These are phyloP conservation scores for Hydrozoanthus gracilis DNA, from an alignment of 92 coral and sea anemone genomes.

Conservation along the genomic window DNA sequence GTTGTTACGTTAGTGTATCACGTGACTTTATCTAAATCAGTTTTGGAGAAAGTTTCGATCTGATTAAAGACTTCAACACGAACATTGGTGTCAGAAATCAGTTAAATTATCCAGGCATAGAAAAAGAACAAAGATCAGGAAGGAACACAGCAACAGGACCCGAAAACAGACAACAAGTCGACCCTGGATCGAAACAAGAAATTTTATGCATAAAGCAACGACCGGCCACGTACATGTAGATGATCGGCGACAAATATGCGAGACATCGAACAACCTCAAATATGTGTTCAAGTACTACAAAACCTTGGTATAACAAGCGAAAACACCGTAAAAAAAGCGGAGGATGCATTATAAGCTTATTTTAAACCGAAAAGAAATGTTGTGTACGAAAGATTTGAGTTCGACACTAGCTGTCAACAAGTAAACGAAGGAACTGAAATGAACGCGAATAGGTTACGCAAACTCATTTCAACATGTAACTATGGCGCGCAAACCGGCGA, in stretches of 20 bases:
- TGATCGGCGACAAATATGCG: conserved; percentile 25
- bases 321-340: conserved; percentile 22
- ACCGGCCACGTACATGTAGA: conserved; percentile 4
- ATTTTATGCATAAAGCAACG: not conserved
- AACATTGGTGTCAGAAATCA: not conserved
- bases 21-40: not conserved
- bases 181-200: conserved; percentile 13
- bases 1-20: not conserved
- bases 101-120: not conserved
- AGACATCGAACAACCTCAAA: not conserved
- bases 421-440: conserved; percentile 54
- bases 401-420: conserved; percentile 58
- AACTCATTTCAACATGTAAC: conserved; percentile 54
- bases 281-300: conserved; percentile 20
- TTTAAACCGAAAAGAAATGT: conserved; percentile 63
- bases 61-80: not conserved
- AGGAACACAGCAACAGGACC: not conserved
- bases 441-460: conserved; percentile 54
- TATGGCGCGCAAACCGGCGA: conserved; percentile 64
- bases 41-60: not conserved
- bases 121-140: not conserved
- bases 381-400: conserved; percentile 51
- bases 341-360: conserved; percentile 50
- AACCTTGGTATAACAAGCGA: conserved; percentile 36
- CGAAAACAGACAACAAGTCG: conserved; percentile 23